phyloP scores from a whole-genome alignment of 2,888 invertebrate genomes.

The Drosophila longiperda region DNA sequence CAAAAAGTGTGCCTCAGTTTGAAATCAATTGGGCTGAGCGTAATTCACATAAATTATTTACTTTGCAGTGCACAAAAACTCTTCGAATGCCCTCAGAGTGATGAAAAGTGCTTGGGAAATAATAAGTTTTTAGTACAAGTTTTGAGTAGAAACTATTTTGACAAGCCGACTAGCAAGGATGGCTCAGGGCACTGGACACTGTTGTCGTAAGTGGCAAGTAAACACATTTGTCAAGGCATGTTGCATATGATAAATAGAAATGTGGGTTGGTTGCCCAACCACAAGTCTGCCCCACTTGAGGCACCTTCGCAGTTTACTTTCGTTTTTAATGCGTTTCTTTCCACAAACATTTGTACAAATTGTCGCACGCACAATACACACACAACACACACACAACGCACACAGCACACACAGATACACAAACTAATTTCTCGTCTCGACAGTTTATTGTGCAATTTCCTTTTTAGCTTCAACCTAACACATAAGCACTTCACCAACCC shows the following conservation, averaged over 20 bases:
- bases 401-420: slow-evolving; percentile 20
- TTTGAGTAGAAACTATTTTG: neutral
- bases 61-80: neutral
- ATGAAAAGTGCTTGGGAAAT: neutral
- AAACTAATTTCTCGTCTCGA: slow-evolving; percentile 77
- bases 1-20: neutral
- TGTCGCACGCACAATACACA: slow-evolving; percentile 12
- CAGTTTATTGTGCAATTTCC: slow-evolving; percentile 81
- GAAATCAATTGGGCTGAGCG: neutral
- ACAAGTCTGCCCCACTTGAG: slow-evolving; percentile 7
- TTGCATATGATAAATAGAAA: slow-evolving; percentile 18
- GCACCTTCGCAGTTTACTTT: slow-evolving; percentile 42
- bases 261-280: neutral
- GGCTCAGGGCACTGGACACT: slow-evolving; percentile 5
- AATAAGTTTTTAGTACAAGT: neutral
- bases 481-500: slow-evolving; percentile 4
- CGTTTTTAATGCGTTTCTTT: slow-evolving; percentile 57
- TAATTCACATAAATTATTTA: neutral
- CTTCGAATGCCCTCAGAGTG: neutral
- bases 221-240: slow-evolving; percentile 14
- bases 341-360: slow-evolving; percentile 39
- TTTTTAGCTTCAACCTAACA: slow-evolving; percentile 23
- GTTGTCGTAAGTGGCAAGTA: slow-evolving; percentile 10
- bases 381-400: slow-evolving; percentile 8
- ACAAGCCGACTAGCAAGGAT: neutral